Evolutionary conservation across 2,888 invertebrate genomes (phyloP).

Genomic region (Hypolimnas misippus): DNA sequence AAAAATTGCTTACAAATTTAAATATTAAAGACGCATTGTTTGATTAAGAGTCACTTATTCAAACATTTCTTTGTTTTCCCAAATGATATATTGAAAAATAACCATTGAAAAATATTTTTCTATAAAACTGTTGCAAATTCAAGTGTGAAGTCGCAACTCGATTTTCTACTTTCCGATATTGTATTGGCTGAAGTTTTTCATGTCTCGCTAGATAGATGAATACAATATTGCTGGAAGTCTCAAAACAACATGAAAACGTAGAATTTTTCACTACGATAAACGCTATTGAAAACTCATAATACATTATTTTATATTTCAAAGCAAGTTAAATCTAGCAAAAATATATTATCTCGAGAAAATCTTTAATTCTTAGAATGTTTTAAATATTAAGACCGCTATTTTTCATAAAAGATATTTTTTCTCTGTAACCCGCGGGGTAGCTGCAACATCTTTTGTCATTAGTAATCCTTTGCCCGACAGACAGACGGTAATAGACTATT

Average conservation of each 20-base stretch:
- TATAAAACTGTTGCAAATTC: background rate
- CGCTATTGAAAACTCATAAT: no score
- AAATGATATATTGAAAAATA: no score
- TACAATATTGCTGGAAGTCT: background rate
- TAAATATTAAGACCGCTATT: constrained; percentile 17
- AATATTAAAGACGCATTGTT: background rate
- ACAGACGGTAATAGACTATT: constrained; percentile 16
- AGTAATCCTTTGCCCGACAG: constrained; percentile 16
- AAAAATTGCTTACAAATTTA: background rate
- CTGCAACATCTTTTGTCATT: constrained; percentile 26
- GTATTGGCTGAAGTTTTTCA: background rate
- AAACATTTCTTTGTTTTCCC: no score
- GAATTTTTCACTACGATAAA: background rate
- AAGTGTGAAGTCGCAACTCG: background rate
- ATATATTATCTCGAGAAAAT: background rate
- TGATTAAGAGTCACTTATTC: no score
- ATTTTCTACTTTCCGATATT: background rate
- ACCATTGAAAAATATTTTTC: background rate
- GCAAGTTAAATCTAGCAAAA: background rate
- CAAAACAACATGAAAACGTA: background rate
- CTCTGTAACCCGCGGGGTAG: constrained; percentile 19
- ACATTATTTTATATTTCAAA: no score
- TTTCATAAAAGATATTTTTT: constrained; percentile 16
- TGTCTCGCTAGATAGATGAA: background rate
- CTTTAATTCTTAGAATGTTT: constrained; percentile 14